A percentile compares a stretch with the other conserved stretches of the same genome.
phyloP scores from a whole-genome alignment of 2,113 vertebrate species.

The Diadophis punctatus region DNA sequence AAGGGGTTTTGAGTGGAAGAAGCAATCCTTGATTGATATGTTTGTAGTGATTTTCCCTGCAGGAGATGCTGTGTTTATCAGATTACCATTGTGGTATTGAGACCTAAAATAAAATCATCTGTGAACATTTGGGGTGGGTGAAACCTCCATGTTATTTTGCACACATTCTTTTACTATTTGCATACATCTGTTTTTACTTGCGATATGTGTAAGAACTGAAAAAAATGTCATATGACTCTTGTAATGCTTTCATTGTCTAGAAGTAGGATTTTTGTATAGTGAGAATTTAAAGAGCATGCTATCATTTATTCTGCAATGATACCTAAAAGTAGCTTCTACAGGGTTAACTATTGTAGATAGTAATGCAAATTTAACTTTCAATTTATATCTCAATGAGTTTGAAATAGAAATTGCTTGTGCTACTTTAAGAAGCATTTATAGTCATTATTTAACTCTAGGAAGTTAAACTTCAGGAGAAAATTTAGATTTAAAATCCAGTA shows the following conservation, averaged over 20 bases:
- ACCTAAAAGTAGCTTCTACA: not conserved
- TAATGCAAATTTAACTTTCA: not conserved
- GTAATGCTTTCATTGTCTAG: not conserved
- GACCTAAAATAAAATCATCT: not conserved
- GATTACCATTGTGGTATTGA: not conserved
- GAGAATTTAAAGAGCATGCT: not conserved
- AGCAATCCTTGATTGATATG: not conserved
- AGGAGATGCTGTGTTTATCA: not conserved
- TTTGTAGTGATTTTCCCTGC: not conserved
- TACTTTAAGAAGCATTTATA: not conserved
- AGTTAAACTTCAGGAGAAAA: not conserved
- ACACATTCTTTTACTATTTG: not conserved
- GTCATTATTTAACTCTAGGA: not conserved
- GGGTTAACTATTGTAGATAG: not conserved
- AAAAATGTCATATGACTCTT: not conserved
- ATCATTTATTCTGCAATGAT: not conserved
- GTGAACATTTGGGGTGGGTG: not conserved
- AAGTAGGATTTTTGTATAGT: not conserved
- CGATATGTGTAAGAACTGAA: not conserved
- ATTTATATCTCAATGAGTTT: not conserved
- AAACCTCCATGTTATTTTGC: not conserved
- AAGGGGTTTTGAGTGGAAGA: not conserved
- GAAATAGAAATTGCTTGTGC: not conserved
- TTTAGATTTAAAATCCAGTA: not conserved
- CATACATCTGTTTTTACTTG: not conserved